Evolutionary conservation across 1,140 invertebrate species (phyloP).

Genomic region (Aphelenchoides fujianensis): DNA sequence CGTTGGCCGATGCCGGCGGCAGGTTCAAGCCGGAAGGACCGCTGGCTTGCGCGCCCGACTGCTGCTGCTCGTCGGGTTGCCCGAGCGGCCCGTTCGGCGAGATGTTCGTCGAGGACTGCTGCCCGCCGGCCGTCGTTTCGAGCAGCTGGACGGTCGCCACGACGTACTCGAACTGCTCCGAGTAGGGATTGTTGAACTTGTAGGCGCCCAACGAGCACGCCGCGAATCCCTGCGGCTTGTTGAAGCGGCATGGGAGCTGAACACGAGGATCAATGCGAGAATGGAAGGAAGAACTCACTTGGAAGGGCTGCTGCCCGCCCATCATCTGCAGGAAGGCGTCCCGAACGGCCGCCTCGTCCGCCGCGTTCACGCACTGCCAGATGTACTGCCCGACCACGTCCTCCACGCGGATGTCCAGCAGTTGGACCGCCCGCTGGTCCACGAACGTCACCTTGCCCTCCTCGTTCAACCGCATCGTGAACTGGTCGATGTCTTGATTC

Average conservation of each 20-base stretch:
- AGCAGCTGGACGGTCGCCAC: slow-evolving; percentile 45
- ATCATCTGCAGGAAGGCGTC: slow-evolving; percentile 48
- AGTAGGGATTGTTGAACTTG: slow-evolving; percentile 60
- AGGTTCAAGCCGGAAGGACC: not conserved
- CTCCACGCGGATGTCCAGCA: slow-evolving; percentile 37
- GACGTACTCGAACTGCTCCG: slow-evolving; percentile 57
- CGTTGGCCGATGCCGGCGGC: not conserved
- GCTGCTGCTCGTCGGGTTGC: not conserved
- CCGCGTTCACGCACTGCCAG: slow-evolving; percentile 51
- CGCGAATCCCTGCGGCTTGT: not conserved
- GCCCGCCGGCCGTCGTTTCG: not conserved
- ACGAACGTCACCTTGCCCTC: slow-evolving; percentile 61
- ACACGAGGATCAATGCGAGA: not conserved
- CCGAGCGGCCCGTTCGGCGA: not conserved
- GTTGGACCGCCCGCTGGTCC: slow-evolving; percentile 41
- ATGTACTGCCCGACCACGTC: slow-evolving; percentile 44
- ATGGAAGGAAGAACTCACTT: slow-evolving; percentile 30
- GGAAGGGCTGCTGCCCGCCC: slow-evolving; percentile 31
- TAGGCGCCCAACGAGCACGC: slow-evolving; percentile 42
- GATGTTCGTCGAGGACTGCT: not conserved
- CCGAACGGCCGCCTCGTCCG: slow-evolving; percentile 48
- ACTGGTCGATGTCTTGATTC: slow-evolving; percentile 26
- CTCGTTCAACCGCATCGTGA: slow-evolving; percentile 41
- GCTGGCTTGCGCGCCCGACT: not conserved
- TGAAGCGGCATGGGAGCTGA: slow-evolving; percentile 2